Percentiles rank a stretch among this genome's conserved stretches.
phyloP scores from a whole-genome alignment of 1,140 invertebrate genomes.

The Brachionus asplanchnoidis region DNA sequence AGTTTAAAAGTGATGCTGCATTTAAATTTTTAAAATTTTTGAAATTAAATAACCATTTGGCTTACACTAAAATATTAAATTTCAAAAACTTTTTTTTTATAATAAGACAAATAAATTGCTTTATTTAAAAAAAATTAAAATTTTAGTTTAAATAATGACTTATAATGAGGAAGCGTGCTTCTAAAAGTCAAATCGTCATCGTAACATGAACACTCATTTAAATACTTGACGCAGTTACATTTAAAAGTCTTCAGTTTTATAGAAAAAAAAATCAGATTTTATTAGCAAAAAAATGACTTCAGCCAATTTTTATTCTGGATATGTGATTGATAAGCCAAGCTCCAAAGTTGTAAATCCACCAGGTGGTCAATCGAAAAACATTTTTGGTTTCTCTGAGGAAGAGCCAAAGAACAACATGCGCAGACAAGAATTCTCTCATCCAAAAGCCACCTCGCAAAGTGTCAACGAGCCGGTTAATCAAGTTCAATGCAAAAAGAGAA shows the following conservation, averaged over 20 bases:
- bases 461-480: neutral
- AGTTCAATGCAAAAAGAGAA: neutral
- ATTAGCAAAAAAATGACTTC: constrained; percentile 21
- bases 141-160: neutral
- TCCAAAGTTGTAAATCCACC: constrained; percentile 35
- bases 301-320: constrained; percentile 14
- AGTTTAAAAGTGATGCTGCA: no score
- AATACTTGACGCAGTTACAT: neutral
- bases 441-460: neutral
- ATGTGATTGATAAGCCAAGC: constrained; percentile 24
- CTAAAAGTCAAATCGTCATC: neutral
- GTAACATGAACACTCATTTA: neutral
- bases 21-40: no score
- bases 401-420: neutral
- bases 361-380: constrained; percentile 34
- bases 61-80: neutral
- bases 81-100: neutral
- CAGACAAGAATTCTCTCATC: neutral
- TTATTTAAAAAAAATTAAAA: neutral
- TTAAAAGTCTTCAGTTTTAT: neutral
- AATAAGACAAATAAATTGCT: neutral
- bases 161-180: neutral
- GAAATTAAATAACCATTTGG: no score
- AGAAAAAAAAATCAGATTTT: neutral
- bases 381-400: constrained; percentile 20